Percentiles rank a stretch among this genome's conserved stretches.
Evolutionary conservation across 2,888 invertebrate genomes (phyloP).

Genomic region (Lycophotia porphyrea): DNA sequence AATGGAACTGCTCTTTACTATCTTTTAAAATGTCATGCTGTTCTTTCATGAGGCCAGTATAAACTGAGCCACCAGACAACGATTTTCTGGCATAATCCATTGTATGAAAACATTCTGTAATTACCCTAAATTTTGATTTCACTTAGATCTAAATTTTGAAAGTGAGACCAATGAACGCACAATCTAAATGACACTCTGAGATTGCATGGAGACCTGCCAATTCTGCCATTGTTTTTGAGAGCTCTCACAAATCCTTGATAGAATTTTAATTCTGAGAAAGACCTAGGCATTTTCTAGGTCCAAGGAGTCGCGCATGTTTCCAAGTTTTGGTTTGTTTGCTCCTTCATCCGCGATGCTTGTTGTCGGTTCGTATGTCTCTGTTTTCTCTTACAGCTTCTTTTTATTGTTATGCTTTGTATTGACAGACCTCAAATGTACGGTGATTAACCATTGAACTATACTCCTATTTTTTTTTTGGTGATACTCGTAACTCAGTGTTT

Average conservation of each 20-base stretch:
- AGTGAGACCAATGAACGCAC: constrained; percentile 19
- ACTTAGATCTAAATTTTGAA: constrained; percentile 14
- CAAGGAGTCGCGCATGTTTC: constrained; percentile 88
- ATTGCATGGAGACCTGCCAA: constrained; percentile 47
- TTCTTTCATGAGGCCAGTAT: not conserved
- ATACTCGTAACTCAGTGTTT: too few species aligned
- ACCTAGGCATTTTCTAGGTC: constrained; percentile 89
- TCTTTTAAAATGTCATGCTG: constrained; percentile 5
- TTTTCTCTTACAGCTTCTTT: constrained; percentile 69
- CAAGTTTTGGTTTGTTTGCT: constrained; percentile 89
- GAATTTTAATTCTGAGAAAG: constrained; percentile 86
- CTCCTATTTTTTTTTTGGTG: not conserved
- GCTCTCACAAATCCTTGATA: constrained; percentile 44
- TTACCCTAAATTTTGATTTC: not conserved
- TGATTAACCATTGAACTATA: not conserved
- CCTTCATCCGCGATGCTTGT: constrained; percentile 84
- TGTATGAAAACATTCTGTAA: not conserved
- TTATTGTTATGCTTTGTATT: constrained; percentile 40
- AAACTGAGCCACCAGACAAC: not conserved
- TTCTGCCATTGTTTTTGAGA: constrained; percentile 26
- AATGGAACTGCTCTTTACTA: not conserved
- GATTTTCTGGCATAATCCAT: not conserved
- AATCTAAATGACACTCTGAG: constrained; percentile 1
- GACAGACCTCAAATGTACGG: constrained; percentile 32
- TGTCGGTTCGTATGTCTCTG: constrained; percentile 78